Percentiles rank a stretch among this genome's conserved stretches.
Conservation (phyloP, 2,888 invertebrate species). For the Apodemia zela region DNA sequence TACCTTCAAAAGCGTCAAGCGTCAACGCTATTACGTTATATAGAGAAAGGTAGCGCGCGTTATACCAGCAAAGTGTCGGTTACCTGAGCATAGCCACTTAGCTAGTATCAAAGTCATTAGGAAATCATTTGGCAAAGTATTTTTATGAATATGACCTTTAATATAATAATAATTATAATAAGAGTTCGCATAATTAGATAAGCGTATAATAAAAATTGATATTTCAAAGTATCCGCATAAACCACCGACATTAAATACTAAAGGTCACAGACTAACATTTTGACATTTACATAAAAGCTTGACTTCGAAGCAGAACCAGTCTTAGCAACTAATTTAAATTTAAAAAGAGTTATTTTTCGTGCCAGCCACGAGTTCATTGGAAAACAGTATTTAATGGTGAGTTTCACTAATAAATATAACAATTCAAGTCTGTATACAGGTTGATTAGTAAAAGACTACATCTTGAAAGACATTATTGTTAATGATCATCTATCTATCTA, state of each 20-base stretch:
- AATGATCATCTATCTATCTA: no score
- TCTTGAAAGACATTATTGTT: no score
- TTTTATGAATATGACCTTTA: background rate
- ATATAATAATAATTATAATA: conserved; percentile 1
- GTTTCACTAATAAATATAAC: background rate
- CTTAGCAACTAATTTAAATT: background rate
- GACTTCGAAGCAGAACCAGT: background rate
- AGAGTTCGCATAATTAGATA: background rate
- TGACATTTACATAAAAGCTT: conserved; percentile 5
- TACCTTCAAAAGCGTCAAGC: no score
- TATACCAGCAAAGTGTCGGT: no score
- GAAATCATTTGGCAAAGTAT: background rate
- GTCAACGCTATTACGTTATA: no score
- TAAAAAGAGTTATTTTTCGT: conserved; percentile 8
- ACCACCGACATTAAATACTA: background rate
- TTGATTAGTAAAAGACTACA: no score
- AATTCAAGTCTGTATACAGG: background rate
- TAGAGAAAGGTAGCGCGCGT: no score
- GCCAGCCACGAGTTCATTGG: background rate
- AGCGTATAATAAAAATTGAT: background rate
- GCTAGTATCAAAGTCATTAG: no score
- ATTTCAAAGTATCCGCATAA: conserved; percentile 3
- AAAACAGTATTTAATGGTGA: background rate
- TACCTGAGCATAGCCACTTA: no score
- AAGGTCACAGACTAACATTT: conserved; percentile 3